phyloP scores from a whole-genome alignment of 2,113 vertebrate species.

The Limnothrissa miodon region DNA sequence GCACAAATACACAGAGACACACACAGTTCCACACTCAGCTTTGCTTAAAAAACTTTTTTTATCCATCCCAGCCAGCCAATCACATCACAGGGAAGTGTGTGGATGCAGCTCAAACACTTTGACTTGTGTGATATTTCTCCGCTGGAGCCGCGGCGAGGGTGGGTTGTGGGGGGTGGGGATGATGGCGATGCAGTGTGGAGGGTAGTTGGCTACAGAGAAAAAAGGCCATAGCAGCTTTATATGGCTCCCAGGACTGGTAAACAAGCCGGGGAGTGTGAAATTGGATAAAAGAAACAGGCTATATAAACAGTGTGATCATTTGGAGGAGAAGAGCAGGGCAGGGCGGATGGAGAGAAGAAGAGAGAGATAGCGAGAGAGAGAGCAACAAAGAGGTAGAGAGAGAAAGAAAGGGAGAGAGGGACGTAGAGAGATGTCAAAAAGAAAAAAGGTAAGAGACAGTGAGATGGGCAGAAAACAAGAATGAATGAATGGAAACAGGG shows the following conservation, averaged over 20 bases:
- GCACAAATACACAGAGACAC: too few relatives aligned
- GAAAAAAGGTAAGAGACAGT: background rate
- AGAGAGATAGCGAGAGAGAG: too few relatives aligned
- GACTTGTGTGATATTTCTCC: background rate
- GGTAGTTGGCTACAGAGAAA: background rate
- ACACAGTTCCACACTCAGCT: too few relatives aligned
- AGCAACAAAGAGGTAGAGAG: background rate
- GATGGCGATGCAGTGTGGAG: background rate
- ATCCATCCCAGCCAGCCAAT: background rate
- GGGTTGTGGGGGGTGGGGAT: background rate
- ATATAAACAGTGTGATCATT: constrained; percentile 52
- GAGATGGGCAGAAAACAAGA: background rate
- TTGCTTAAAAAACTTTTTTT: background rate
- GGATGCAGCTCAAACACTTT: background rate
- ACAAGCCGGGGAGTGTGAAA: constrained; percentile 57
- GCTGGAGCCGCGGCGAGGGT: constrained; percentile 23
- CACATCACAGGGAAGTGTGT: background rate
- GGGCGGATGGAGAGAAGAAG: background rate
- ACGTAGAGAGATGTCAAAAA: background rate
- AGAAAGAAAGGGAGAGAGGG: background rate
- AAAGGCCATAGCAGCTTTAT: constrained; percentile 26
- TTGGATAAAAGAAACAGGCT: constrained; percentile 51
- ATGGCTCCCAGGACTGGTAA: constrained; percentile 50
- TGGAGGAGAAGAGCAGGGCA: constrained; percentile 24
- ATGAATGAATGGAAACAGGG: background rate